Conservation (phyloP, 2,113 vertebrate genomes). For the Oxyura jamaicensis region DNA sequence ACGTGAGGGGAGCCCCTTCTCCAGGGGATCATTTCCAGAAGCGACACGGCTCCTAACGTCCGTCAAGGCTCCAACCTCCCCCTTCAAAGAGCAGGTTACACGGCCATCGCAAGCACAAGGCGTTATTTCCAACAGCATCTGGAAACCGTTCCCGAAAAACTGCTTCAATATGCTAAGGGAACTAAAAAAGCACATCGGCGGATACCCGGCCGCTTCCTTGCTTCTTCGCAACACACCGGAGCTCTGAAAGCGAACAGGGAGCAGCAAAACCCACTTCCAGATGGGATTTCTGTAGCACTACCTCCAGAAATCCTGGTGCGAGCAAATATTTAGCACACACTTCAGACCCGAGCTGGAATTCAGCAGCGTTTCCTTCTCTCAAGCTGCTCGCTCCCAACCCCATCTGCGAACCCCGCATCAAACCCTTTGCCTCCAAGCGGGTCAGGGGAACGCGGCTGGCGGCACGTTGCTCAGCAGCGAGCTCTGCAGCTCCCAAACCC, state of each 20-base stretch:
- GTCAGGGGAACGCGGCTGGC: accelerated
- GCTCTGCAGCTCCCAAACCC: background rate
- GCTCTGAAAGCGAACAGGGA: accelerated
- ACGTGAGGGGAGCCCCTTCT: background rate
- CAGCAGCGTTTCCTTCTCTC: background rate
- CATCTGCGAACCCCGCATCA: background rate
- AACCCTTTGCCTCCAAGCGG: no score
- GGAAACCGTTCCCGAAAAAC: background rate
- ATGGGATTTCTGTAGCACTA: background rate
- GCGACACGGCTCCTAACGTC: background rate
- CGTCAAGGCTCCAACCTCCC: background rate
- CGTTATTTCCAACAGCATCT: accelerated
- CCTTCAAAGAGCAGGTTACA: background rate
- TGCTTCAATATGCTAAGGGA: background rate
- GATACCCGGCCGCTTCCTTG: background rate
- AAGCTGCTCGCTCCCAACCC: background rate
- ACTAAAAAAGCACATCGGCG: accelerated
- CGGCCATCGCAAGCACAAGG: background rate
- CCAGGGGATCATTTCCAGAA: background rate
- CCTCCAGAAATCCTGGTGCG: accelerated
- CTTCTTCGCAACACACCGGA: accelerated
- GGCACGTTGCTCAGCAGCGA: accelerated
- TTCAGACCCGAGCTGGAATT: background rate
- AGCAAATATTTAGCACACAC: accelerated
- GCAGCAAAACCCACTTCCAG: accelerated